Evolutionary conservation across 2,113 vertebrate species (phyloP).

Genomic region (Bostrychus sinensis): DNA sequence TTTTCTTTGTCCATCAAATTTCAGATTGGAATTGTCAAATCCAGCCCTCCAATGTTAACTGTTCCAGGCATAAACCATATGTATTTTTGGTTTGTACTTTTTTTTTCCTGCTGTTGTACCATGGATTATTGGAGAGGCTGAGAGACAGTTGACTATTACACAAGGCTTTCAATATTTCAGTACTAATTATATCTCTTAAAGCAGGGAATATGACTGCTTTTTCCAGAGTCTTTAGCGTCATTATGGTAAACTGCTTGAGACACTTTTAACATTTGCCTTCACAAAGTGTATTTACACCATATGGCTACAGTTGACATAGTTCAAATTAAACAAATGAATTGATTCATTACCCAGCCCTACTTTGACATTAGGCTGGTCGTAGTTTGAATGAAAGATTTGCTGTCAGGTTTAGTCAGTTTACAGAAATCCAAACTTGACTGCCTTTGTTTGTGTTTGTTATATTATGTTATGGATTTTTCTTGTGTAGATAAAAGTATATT

Average conservation of each 20-base stretch:
- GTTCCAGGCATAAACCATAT: conserved; percentile 1
- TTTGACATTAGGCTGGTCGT: background rate
- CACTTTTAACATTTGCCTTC: background rate
- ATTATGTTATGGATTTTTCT: conserved; percentile 9
- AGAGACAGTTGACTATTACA: conserved; percentile 1
- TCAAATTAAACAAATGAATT: no score
- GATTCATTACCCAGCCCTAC: background rate
- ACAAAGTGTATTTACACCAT: background rate
- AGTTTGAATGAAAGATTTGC: conserved; percentile 3
- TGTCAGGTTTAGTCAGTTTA: conserved; percentile 3
- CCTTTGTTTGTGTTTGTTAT: conserved; percentile 31
- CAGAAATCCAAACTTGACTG: conserved; percentile 1
- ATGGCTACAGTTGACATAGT: no score
- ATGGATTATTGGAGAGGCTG: conserved; percentile 19
- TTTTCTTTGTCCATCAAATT: background rate
- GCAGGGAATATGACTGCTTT: background rate
- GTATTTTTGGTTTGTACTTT: conserved; percentile 34
- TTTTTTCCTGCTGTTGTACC: conserved; percentile 11
- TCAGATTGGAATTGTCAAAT: background rate
- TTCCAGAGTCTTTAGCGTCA: background rate
- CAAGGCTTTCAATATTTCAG: background rate
- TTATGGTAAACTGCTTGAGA: background rate
- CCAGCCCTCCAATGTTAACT: conserved; percentile 5
- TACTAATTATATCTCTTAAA: background rate
- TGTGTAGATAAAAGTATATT: conserved; percentile 8